A percentile compares a stretch with the other conserved stretches of the same genome.
These are phyloP conservation scores for Plectus sambesii DNA, from an alignment of 1,140 invertebrate species.

Conservation along the genomic window DNA sequence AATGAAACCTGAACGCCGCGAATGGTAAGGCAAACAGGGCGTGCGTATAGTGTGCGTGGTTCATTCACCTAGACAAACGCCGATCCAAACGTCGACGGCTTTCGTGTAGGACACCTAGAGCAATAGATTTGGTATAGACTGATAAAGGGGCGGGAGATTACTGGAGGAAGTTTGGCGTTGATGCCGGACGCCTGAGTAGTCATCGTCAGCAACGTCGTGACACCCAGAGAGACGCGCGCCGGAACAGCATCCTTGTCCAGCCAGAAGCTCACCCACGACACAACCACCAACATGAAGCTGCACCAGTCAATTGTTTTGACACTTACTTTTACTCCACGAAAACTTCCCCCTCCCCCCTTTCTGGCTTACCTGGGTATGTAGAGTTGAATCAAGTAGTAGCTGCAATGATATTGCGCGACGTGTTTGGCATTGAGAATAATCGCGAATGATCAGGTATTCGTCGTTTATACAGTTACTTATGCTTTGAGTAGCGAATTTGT, in stretches of 20 bases:
- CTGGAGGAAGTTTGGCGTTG: constrained; percentile 86
- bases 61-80: constrained; percentile 59
- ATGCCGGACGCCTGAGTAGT: constrained; percentile 91
- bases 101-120: constrained; percentile 1
- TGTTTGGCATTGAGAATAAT: too few species aligned
- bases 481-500: too few species aligned
- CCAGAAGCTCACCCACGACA: constrained; percentile 95
- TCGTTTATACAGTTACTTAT: too few species aligned
- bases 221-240: constrained; percentile 80
- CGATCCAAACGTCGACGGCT: constrained; percentile 90
- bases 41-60: constrained; percentile 10
- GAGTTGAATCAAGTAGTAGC: constrained; percentile 84
- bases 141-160: constrained; percentile 81
- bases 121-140: neutral
- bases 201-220: constrained; percentile 73
- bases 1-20: constrained; percentile 66
- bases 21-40: constrained; percentile 1
- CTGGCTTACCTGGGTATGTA: constrained; percentile 48
- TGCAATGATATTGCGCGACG: constrained; percentile 55
- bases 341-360: too few species aligned
- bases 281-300: constrained; percentile 70
- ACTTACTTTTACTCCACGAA: too few species aligned
- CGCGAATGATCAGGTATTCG: too few species aligned
- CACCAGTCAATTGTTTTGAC: too few species aligned
- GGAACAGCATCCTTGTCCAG: constrained; percentile 81